These are phyloP conservation scores for Leucoraja erinaceus DNA, from an alignment of 2,113 vertebrate species.

Conservation along the genomic window DNA sequence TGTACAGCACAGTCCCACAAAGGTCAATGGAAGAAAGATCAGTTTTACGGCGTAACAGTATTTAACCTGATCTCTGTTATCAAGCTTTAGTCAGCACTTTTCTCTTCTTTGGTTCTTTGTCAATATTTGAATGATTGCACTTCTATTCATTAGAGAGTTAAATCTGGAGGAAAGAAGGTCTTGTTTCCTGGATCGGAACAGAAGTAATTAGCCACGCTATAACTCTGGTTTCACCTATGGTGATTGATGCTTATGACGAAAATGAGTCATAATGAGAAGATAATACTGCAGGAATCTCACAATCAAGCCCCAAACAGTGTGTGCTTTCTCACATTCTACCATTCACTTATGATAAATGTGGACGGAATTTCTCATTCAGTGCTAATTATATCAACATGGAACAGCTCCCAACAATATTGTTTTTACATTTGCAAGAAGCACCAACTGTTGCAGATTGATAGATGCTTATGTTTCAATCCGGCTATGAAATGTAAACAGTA, in stretches of 20 bases:
- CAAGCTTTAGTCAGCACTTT: neutral
- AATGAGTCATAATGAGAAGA: neutral
- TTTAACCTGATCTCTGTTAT: neutral
- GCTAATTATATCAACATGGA: neutral
- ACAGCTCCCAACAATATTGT: neutral
- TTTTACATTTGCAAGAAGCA: neutral
- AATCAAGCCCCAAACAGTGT: neutral
- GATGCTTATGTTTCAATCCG: constrained; percentile 41
- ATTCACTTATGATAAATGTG: neutral
- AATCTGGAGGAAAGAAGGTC: neutral
- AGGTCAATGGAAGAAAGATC: neutral
- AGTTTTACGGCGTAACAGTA: neutral
- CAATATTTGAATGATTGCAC: neutral
- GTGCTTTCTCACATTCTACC: neutral
- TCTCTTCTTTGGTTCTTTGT: neutral
- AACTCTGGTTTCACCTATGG: neutral
- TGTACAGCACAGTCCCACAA: neutral
- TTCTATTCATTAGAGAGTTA: neutral
- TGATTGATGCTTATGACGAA: neutral
- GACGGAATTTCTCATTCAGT: constrained; percentile 32
- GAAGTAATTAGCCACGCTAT: neutral
- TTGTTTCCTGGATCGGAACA: neutral
- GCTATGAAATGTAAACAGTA: constrained; percentile 43
- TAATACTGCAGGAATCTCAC: neutral
- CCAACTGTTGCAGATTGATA: constrained; percentile 41